Base-by-base conservation (phyloP, 2,797 vertebrate species). In the Rhinoraja longicauda region DNA sequence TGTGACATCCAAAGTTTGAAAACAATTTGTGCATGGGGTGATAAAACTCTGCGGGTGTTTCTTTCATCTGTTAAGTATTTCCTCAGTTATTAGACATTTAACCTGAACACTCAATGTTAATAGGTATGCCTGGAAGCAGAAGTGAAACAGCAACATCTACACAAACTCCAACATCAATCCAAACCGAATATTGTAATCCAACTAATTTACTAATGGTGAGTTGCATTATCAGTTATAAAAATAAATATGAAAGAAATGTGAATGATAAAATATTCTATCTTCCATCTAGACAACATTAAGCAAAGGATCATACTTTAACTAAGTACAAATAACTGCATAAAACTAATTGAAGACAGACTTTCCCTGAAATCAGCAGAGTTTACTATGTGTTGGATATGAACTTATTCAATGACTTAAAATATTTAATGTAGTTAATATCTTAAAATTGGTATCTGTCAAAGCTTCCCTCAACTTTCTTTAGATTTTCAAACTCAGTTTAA, bases 131-230 rank as follows among this genome's bases (percentile, higher is more conserved):
- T n/a, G 90, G 39, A 36, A 53, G 5, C 32, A 39, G 45, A 92
- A 73, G 5, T 36, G 84, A 88, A 17, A 88, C 59, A 32, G n/a
- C 84, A 67, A 88, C n/a, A 10, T 88, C 84, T 21, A 67, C 59
- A 12, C 84, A 88, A 88, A 88, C 59, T 21, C n/a, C 59, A 67
- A 67, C n/a, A 36, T 64, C n/a, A 1, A 36, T 26, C 5, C 36
- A 75, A 92, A 92, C 64, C 29, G 90, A 92, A n/a, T 24, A 53
- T 5, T 92, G 90, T 53, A 1, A 39, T n/a, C 90, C 90, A 73
- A 73, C 39, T 7, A 92, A 72, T 26, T 1, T 75, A 26, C 53
- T 75, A 72, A 53, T 17, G 67, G 90, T 92, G 90, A 73, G 90
- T 92, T 73, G 24, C 32, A 29, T 29, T 26, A 72, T 91, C 36